A percentile compares a stretch with the other conserved stretches of the same genome.
Evolutionary conservation across 2,797 vertebrate species (phyloP).

Genomic region (Pipistrellus pygmaeus): DNA sequence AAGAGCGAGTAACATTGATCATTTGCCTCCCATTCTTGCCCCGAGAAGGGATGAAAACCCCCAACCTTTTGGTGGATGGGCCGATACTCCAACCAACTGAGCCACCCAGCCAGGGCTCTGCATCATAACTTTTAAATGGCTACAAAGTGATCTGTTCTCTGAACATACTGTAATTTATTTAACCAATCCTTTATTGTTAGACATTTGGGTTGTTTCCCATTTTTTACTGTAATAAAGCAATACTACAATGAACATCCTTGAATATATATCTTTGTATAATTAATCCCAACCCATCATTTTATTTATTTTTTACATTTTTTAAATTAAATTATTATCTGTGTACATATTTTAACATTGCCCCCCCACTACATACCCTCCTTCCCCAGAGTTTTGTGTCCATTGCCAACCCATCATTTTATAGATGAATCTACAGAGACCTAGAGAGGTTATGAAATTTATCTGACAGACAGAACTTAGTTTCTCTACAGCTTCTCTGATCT

Average conservation of each 20-base stretch:
- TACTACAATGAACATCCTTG: neutral
- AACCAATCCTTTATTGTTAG: slow-evolving; percentile 3
- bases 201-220: slow-evolving; percentile 49
- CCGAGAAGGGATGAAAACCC: neutral
- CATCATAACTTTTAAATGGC: slow-evolving; percentile 45
- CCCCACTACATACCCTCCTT: no score
- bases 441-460: neutral
- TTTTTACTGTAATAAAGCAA: slow-evolving; percentile 42
- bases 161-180: slow-evolving; percentile 42
- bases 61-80: neutral
- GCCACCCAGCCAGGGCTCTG: neutral
- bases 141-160: neutral
- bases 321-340: no score
- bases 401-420: neutral
- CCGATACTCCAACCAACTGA: neutral
- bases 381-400: no score
- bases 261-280: neutral
- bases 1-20: neutral
- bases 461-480: neutral
- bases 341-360: no score
- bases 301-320: no score
- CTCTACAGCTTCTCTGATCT: neutral
- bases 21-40: neutral
- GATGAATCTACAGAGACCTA: neutral
- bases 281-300: neutral